Percentiles rank a stretch among this genome's conserved stretches.
These are phyloP conservation scores for Notospermus geniculatus DNA, from an alignment of 1,140 invertebrate genomes.

Conservation along the genomic window DNA sequence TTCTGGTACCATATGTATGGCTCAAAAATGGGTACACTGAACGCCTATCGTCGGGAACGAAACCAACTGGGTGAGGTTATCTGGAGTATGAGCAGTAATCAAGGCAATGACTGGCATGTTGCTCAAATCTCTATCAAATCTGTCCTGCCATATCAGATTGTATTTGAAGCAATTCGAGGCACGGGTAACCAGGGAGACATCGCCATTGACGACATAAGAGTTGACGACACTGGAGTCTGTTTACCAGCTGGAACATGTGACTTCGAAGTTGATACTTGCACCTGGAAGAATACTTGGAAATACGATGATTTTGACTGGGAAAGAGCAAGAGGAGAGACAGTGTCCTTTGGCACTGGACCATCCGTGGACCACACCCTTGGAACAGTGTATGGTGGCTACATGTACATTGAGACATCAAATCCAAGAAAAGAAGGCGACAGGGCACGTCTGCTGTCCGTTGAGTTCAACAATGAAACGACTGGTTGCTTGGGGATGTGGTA, in stretches of 20 bases:
- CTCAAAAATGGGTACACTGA: slow-evolving; percentile 36
- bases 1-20: slow-evolving; percentile 81
- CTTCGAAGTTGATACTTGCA: slow-evolving; percentile 24
- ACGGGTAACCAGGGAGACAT: slow-evolving; percentile 32
- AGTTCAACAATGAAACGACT: slow-evolving; percentile 25
- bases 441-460: slow-evolving; percentile 34
- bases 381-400: slow-evolving; percentile 41
- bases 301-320: slow-evolving; percentile 26
- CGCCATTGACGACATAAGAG: slow-evolving; percentile 42
- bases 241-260: slow-evolving; percentile 18
- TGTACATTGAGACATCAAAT: slow-evolving; percentile 35
- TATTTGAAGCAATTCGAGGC: slow-evolving; percentile 27
- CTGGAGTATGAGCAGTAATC: slow-evolving; percentile 39
- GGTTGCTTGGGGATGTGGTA: slow-evolving; percentile 63
- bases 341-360: slow-evolving; percentile 32
- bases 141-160: slow-evolving; percentile 29
- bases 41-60: slow-evolving; percentile 25
- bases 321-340: slow-evolving; percentile 9
- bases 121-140: slow-evolving; percentile 33
- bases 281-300: slow-evolving; percentile 18
- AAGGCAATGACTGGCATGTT: slow-evolving; percentile 42
- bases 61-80: slow-evolving; percentile 14
- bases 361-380: slow-evolving; percentile 36
- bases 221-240: slow-evolving; percentile 33
- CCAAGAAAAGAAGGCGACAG: slow-evolving; percentile 29